Evolutionary conservation across 2,797 vertebrate species (phyloP), one percentile per base, ranked within the genome.

Genomic region (Platyrinchus mystaceus): DNA sequence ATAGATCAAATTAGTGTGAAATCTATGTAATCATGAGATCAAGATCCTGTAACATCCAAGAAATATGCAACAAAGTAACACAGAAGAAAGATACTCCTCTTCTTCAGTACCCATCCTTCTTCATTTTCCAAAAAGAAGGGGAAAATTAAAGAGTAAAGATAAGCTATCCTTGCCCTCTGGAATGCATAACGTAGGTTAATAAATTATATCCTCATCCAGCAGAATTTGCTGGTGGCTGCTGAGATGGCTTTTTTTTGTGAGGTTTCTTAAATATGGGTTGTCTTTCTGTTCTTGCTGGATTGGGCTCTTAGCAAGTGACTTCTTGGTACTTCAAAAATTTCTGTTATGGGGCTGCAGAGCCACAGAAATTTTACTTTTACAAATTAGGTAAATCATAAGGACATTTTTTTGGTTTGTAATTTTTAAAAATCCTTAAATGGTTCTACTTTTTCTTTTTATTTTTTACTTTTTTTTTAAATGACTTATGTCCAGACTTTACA

Each of bases 221-320:
- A 91, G 84, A 78, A 81, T 86, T 86, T 89, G 21, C 73, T 93
- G 63, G 47, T 84, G 66, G 76, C 69, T 94, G 69, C 91, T 93
- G 85, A 81, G 47, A 41, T 53, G 59, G 55, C 44, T 49, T 86
- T 94, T 94, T 94, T 89, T 84, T 9, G 47, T 82, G 89, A 73
- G 66, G 62, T 77, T 94, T 84, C 73, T 91, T 89, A 94, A 90
- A 56, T 82, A 66, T 20, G 34, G 32, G 34, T 56, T 95, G n/a
- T 79, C 27, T 76, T 55, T 71, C 66, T 91, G 7, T 55, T 92
- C 53, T 53, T 91, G 36, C 23, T 58, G 44, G 62, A 49, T 15
- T 75, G 36, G 50, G 36, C 39, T 84, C 6, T 66, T 81, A 79
- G 41, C 41, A 84, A 84, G 59, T 81, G 46, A 81, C 46, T 88